These are phyloP conservation scores for Syngnathus typhle DNA, from an alignment of 2,113 vertebrate genomes.

Conservation along the genomic window DNA sequence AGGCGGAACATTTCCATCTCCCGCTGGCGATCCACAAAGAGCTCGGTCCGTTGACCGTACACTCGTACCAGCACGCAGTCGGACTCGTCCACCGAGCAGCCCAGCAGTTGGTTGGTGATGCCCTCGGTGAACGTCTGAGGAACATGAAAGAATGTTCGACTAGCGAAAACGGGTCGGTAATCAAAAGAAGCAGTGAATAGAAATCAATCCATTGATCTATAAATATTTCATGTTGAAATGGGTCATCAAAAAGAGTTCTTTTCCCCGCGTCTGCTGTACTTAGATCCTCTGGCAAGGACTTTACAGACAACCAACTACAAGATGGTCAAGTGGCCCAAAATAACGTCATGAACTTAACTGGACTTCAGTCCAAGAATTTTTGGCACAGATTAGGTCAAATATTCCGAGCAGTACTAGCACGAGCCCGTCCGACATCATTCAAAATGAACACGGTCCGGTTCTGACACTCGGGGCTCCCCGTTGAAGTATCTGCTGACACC, in stretches of 20 bases:
- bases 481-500: neutral
- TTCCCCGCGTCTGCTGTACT: no score
- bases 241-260: neutral
- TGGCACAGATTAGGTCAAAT: no score
- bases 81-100: slow-evolving; percentile 64
- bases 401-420: no score
- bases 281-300: no score
- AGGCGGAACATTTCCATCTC: slow-evolving; percentile 70
- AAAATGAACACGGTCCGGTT: neutral
- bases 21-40: slow-evolving; percentile 62
- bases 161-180: neutral
- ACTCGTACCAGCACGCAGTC: slow-evolving; percentile 67
- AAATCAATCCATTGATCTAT: no score
- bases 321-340: no score
- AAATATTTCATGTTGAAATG: neutral
- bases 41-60: slow-evolving; percentile 70
- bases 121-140: slow-evolving; percentile 70
- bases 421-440: neutral
- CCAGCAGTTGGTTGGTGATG: slow-evolving; percentile 73
- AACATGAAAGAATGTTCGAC: neutral
- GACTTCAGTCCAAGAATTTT: no score
- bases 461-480: neutral
- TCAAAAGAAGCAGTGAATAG: neutral
- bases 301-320: no score
- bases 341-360: no score